phyloP scores from a whole-genome alignment of 2,888 invertebrate genomes.

The Esperia sulphurella region DNA sequence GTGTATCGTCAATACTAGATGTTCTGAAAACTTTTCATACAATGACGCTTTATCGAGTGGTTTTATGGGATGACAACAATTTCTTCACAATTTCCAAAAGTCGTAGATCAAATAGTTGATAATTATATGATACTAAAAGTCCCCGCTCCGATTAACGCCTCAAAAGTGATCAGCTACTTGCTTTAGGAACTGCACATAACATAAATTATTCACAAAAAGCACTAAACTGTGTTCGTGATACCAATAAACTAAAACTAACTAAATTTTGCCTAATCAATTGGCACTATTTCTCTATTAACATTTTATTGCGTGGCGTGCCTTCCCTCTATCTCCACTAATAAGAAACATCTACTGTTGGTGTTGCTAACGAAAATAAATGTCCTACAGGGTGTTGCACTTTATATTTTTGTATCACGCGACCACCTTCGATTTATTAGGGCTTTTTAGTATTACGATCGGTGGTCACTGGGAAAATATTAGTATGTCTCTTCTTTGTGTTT shows the following conservation, averaged over 20 bases:
- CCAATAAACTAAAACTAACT: constrained; percentile 17
- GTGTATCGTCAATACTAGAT: too few relatives aligned
- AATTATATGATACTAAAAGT: too few relatives aligned
- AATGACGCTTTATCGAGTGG: too few relatives aligned
- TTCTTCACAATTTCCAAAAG: too few relatives aligned
- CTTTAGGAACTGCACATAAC: neutral
- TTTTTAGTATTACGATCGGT: neutral
- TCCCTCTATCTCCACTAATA: constrained; percentile 56
- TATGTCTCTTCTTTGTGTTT: too few relatives aligned
- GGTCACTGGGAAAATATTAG: neutral
- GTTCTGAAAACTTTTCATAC: too few relatives aligned
- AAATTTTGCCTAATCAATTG: constrained; percentile 41
- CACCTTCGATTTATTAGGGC: neutral
- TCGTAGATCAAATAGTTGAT: too few relatives aligned
- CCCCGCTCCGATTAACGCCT: too few relatives aligned
- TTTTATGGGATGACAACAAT: too few relatives aligned
- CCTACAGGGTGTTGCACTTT: constrained; percentile 61
- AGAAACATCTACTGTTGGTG: constrained; percentile 35
- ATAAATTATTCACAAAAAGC: neutral
- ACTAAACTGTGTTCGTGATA: neutral
- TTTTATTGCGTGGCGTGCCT: constrained; percentile 62
- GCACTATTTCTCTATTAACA: constrained; percentile 54
- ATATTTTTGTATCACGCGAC: constrained; percentile 61
- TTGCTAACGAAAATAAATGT: constrained; percentile 68
- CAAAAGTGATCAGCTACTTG: too few relatives aligned